Evolutionary conservation across 53 echinoderm and acorn worm species (phyloP), one percentile per base, ranked within the genome.

Genomic region (Astropecten irregularis): DNA sequence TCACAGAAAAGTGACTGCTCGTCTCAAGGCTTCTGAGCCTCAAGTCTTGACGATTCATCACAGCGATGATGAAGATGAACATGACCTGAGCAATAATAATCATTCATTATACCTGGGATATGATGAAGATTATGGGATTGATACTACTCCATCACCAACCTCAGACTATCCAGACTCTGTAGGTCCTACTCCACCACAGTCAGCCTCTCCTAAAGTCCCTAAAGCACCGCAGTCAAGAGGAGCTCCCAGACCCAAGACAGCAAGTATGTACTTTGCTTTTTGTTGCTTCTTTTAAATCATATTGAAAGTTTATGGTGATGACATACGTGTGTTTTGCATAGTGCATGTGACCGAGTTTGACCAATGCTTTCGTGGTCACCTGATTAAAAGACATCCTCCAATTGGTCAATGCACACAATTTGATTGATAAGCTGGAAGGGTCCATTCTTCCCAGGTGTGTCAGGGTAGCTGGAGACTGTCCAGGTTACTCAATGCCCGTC

Each of bases 1-100:
- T n/a, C n/a, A n/a, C 31, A 97, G 97, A 54, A 89, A 90, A 87
- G 77, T 97, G 1, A 82, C 76, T 10, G 62, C 49, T 6, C 89
- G 97, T 1, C 36, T 76, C 49, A 86, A 90, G 62, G 92, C 83
- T 4, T 66, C 83, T 16, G 91, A 92, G 64, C 94, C 97, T 19
- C 92, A 97, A 57, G 85, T 97, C 39, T 27, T 97, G 36, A 93
- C 40, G 30, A 97, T 97, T 13, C 90, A 76, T 20, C 97, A 97
- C 69, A 82, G 84, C 11, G 93, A 93, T 20, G 76, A 90, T 6
- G 88, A 83, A 2, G 84, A 91, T 51, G 76, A 84, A n/a, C 66
- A 74, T 25, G 56, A 86, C 66, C 66, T 73, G 36, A 34, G 34
- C 64, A 70, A 90, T 69, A 62, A 82, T 82, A 56, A 82, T 39